These are phyloP conservation scores for Mus caroli DNA, from an alignment of 2,797 vertebrate species.

Conservation along the genomic window DNA sequence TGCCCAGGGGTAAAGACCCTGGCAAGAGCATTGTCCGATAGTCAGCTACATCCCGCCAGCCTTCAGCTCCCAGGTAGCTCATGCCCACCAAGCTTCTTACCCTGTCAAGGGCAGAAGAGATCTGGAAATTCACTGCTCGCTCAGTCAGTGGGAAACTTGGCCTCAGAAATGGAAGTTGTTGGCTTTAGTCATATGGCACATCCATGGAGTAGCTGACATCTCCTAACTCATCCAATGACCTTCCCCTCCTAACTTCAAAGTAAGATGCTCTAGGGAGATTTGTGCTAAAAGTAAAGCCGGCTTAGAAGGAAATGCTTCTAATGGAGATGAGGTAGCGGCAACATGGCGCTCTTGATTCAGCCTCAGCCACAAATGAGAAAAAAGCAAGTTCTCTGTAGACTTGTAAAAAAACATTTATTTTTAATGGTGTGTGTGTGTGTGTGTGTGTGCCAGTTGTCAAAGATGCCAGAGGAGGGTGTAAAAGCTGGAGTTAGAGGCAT, in stretches of 20 bases:
- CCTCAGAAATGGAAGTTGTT: neutral
- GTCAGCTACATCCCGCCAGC: neutral
- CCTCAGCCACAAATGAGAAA: neutral
- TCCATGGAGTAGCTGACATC: neutral
- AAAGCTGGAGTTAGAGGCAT: neutral
- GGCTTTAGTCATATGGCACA: neutral
- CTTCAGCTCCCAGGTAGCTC: neutral
- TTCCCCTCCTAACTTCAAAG: neutral
- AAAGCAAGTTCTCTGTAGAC: neutral
- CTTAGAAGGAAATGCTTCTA: neutral
- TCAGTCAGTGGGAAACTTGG: neutral
- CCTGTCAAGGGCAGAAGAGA: neutral
- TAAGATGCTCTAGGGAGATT: neutral
- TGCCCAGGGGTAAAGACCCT: neutral
- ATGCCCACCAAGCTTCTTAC: neutral
- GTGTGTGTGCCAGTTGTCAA: neutral
- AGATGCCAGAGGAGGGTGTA: neutral
- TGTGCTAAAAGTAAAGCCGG: constrained; percentile 1
- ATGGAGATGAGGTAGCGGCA: neutral
- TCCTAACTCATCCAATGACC: neutral
- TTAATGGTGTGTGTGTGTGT: neutral
- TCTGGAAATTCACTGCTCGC: neutral
- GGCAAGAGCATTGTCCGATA: neutral
- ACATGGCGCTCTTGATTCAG: neutral
- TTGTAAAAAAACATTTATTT: neutral